These are phyloP conservation scores for Clinocottus analis DNA, from an alignment of 2,113 vertebrate species.

Conservation along the genomic window DNA sequence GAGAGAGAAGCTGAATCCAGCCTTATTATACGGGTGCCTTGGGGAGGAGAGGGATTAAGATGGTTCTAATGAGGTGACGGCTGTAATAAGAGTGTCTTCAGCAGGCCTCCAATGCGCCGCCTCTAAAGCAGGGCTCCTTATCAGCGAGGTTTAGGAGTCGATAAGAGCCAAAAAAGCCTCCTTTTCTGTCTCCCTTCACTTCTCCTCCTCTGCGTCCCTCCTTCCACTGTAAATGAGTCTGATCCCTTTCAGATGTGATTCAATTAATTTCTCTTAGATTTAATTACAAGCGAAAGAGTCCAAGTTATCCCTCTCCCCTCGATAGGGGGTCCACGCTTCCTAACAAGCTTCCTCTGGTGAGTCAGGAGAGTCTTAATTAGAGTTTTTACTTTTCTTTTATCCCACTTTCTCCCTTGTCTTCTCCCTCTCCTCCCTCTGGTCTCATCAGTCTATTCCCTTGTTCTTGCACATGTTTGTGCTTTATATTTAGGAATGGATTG, in stretches of 20 bases:
- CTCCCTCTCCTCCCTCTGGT: slow-evolving; percentile 62
- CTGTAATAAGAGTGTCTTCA: slow-evolving; percentile 85
- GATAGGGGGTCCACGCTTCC: slow-evolving; percentile 80
- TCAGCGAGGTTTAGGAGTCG: slow-evolving; percentile 77
- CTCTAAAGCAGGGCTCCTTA: slow-evolving; percentile 77
- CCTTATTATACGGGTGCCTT: slow-evolving; percentile 81
- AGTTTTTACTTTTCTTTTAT: slow-evolving; percentile 80
- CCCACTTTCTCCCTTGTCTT: slow-evolving; percentile 67
- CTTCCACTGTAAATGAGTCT: slow-evolving; percentile 81
- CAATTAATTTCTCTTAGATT: slow-evolving; percentile 87
- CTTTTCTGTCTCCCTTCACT: slow-evolving; percentile 59
- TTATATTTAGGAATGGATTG: slow-evolving; percentile 35
- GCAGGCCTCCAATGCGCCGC: slow-evolving; percentile 72
- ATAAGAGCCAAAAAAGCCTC: slow-evolving; percentile 69
- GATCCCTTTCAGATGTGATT: slow-evolving; percentile 86
- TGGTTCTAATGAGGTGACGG: slow-evolving; percentile 85
- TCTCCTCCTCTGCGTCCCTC: slow-evolving; percentile 70
- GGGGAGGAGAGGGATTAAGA: slow-evolving; percentile 83
- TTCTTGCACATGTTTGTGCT: slow-evolving; percentile 41
- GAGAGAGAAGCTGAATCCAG: slow-evolving; percentile 80
- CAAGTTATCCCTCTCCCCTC: slow-evolving; percentile 81
- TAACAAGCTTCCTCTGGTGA: slow-evolving; percentile 83
- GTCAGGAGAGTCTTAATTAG: slow-evolving; percentile 83
- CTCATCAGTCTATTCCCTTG: slow-evolving; percentile 42
- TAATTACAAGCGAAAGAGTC: slow-evolving; percentile 85